Conservation (phyloP, 2,113 vertebrate species). For the Alectura lathami region DNA sequence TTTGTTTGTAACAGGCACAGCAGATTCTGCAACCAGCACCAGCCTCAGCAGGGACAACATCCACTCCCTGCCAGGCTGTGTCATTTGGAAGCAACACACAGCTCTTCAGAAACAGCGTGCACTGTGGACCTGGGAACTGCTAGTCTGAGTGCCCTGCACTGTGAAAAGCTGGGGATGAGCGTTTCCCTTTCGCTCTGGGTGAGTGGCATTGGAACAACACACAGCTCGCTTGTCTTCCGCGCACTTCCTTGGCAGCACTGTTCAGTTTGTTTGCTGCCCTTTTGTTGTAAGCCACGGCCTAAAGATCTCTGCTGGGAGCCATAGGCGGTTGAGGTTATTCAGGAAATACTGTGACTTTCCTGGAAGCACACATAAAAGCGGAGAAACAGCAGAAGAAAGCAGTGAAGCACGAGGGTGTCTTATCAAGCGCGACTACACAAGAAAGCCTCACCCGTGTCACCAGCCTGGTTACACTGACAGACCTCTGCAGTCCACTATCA, state of each 20-base stretch:
- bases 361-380: not conserved
- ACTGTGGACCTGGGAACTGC: not conserved
- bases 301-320: not conserved
- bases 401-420: not conserved
- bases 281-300: not conserved
- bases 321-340: not conserved
- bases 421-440: not conserved
- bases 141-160: not conserved
- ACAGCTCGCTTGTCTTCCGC: not conserved
- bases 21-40: not conserved
- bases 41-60: not conserved
- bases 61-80: not conserved
- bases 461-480: not conserved
- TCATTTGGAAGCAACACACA: not conserved
- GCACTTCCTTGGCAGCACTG: rapidly evolving
- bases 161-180: not conserved
- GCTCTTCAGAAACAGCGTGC: not conserved
- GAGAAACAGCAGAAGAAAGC: not conserved
- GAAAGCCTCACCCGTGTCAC: not conserved
- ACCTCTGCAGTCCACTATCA: not conserved
- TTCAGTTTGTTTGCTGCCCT: not conserved
- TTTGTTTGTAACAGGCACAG: not conserved
- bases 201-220: not conserved
- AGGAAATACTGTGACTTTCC: not conserved
- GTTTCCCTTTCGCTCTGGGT: not conserved